Conservation (phyloP, 2,797 vertebrate genomes). For the Brachymystax lenok region DNA sequence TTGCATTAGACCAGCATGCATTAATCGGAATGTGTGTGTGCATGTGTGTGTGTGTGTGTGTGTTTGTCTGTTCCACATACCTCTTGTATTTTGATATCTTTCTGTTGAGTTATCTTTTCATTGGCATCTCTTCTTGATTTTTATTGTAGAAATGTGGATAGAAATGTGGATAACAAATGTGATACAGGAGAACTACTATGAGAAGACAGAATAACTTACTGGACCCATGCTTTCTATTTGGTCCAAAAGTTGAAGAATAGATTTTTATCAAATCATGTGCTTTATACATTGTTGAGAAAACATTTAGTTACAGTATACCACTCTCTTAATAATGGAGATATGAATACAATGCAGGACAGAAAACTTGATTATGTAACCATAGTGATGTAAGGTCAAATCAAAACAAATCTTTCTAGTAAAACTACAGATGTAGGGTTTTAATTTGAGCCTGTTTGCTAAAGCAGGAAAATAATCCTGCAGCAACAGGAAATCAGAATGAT, state of each 20-base stretch:
- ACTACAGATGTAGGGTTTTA: no score
- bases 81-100: conserved; percentile 57
- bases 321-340: no score
- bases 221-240: not conserved
- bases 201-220: not conserved
- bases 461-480: no score
- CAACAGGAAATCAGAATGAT: no score
- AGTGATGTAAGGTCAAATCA: no score
- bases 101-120: conserved; percentile 63
- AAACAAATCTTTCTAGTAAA: no score
- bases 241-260: not conserved
- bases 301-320: not conserved
- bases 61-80: conserved; percentile 51
- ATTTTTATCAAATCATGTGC: not conserved
- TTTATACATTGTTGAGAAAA: not conserved
- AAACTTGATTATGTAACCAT: no score
- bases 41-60: not conserved
- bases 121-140: conserved; percentile 14
- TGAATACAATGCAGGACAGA: not conserved
- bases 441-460: no score
- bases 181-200: conserved; percentile 9
- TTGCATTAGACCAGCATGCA: conserved; percentile 65
- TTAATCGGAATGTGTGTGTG: conserved; percentile 33
- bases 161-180: not conserved
- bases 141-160: conserved; percentile 40